Evolutionary conservation across 2,797 vertebrate species (phyloP), one percentile per base, ranked within the genome.

Genomic region (Poecilia picta): DNA sequence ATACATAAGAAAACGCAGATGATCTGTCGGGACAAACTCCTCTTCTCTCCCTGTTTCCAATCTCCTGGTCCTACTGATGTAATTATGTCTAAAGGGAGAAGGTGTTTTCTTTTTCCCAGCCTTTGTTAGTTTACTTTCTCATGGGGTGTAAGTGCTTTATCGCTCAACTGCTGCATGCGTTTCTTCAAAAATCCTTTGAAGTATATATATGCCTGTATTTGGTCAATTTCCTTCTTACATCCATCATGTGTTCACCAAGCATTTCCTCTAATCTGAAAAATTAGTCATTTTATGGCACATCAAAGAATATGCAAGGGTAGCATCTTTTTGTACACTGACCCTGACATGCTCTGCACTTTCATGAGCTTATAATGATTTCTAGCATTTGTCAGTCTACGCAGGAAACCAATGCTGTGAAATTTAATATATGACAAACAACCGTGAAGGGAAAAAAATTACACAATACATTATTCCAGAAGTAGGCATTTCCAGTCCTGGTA

Each of bases 21-120:
- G 72, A 78, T 85, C 87, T 76, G 4, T n/a, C 85, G 90, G 85
- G 87, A 31, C 81, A 62, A 51, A 82, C 88, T 85, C 77, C 71
- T 81, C 68, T 57, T 68, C 85, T 88, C 85, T 89, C 87, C 76
- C 76, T 66, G 82, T 91, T 89, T 81, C 79, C 47, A 11, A 85
- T 85, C 90, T 85, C 82, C 68, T 80, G 87, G 82, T 85, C 90
- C 89, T 75, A 79, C 77, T 83, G 85, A 76, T 78, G 86, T 91
- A 92, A 94, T 93, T 91, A 85, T 76, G 80, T 88, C 82, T 90
- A 92, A 80, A 89, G 85, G 87, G 87, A 88, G 55, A 62, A 73
- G 18, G 47, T 84, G 80, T 92, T 94, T 45, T 94, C 85, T 93
- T 92, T 92, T 91, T 89, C 84, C 79, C 8, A 77, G 66, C 74